Conservation (phyloP, 2,113 vertebrate species). For the Tenebrosternarchus preto region DNA sequence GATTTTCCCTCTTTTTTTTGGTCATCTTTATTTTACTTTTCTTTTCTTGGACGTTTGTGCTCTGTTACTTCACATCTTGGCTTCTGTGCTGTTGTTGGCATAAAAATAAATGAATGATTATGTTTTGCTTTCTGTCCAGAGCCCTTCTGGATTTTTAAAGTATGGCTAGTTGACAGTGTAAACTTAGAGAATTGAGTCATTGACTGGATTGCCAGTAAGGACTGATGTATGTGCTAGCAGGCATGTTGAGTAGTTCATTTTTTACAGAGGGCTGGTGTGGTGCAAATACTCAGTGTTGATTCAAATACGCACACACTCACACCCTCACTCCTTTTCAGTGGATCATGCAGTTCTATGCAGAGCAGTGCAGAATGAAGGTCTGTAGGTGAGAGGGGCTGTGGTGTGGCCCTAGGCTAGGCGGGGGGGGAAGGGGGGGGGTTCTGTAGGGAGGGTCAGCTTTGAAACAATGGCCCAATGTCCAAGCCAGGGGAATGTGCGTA, state of each 20-base stretch:
- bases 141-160: neutral
- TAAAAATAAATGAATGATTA: neutral
- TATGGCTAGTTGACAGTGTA: neutral
- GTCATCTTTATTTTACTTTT: no score
- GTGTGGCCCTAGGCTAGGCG: slow-evolving; percentile 13
- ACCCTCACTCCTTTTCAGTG: no score
- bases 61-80: no score
- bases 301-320: slow-evolving; percentile 13
- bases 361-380: slow-evolving; percentile 15
- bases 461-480: slow-evolving; percentile 60
- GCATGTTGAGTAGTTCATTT: slow-evolving; percentile 21
- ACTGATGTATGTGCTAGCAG: slow-evolving; percentile 1
- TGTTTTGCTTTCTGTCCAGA: neutral
- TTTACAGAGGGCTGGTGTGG: slow-evolving; percentile 10
- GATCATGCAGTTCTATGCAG: neutral
- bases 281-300: slow-evolving; percentile 26
- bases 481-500: slow-evolving; percentile 54
- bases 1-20: no score
- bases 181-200: neutral
- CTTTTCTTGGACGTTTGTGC: no score
- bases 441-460: slow-evolving; percentile 21
- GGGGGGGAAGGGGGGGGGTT: slow-evolving; percentile 1
- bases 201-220: neutral
- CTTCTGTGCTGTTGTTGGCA: neutral
- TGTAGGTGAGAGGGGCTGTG: slow-evolving; percentile 45